Base-by-base conservation (phyloP, 2,888 invertebrate genomes). In the Tuta absoluta region DNA sequence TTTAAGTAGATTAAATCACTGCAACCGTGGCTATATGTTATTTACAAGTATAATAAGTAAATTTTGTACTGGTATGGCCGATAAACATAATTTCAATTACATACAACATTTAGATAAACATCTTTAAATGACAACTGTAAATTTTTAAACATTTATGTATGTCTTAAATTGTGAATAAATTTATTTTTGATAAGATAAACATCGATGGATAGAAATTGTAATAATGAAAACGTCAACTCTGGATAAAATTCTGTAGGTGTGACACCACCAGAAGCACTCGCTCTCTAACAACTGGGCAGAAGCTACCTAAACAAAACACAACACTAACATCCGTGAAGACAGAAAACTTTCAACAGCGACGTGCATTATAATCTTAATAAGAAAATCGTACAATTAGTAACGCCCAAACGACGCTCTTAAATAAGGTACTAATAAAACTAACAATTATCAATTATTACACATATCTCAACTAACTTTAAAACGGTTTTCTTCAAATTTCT, bases 51-150 rank as follows among this genome's bases (percentile, higher is more conserved):
- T 83, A 79, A 77, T 74, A 70, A 76, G 79, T 78, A 76, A 75
- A 37, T 62, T 76, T 90, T 89, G 89, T 89, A 91, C 90, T 89
- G 89, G 85, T 87, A 86, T 86, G 86, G 85, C 87, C 89, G 79
- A 91, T 86, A 84, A 80, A 84, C 71, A 80, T 79, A 82, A 75
- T 74, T 74, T 78, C 78, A 75, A 70, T 72, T 78, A 85, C 80
- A 85, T 78, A 85, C 81, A 86, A 88, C 84, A 84, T 80, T 80
- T 74, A 82, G 80, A 81, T 86, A 84, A 82, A 85, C 74, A 80
- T 80, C 70, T 79, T 77, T 68, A 80, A 70, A 75, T 78, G 81
- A 82, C 78, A 85, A 82, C 77, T 80, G 79, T 82, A 79, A 56
- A 76, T 82, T 78, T 82, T 78, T 77, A 75, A 79, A 80, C 68